Evolutionary conservation across 2,888 invertebrate genomes (phyloP).

Genomic region (Pammene aurita): DNA sequence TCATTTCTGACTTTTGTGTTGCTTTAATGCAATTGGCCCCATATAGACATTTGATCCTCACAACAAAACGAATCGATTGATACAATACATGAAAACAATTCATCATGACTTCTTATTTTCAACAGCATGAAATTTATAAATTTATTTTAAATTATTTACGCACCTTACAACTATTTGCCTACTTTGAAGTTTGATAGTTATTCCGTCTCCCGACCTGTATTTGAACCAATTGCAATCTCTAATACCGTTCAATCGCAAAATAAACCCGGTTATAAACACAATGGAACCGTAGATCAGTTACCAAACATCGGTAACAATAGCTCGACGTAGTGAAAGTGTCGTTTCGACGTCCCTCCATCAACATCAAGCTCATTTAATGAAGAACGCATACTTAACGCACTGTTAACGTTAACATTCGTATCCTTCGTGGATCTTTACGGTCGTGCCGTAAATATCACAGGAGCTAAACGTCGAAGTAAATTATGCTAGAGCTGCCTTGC

Average conservation of each 20-base stretch:
- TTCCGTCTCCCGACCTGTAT: no score
- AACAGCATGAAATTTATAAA: no score
- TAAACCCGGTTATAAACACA: neutral
- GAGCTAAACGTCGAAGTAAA: slow-evolving; percentile 54
- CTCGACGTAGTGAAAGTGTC: slow-evolving; percentile 30
- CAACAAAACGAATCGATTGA: no score
- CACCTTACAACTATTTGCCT: no score
- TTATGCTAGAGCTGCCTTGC: slow-evolving; percentile 38
- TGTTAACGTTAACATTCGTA: slow-evolving; percentile 17
- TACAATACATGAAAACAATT: no score
- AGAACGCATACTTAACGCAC: slow-evolving; percentile 5
- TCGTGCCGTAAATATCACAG: slow-evolving; percentile 57
- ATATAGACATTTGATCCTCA: no score
- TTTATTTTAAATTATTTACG: no score
- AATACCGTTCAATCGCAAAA: neutral
- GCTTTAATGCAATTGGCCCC: no score
- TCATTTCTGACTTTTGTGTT: no score
- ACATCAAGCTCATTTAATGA: slow-evolving; percentile 7
- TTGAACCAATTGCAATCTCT: no score
- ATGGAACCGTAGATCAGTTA: slow-evolving; percentile 15
- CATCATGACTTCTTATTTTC: no score
- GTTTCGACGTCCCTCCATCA: slow-evolving; percentile 10
- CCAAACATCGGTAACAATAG: slow-evolving; percentile 28
- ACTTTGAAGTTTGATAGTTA: no score
- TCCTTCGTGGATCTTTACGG: slow-evolving; percentile 32